Conservation (phyloP, 2,888 invertebrate genomes). For the Melinaea marsaeus region DNA sequence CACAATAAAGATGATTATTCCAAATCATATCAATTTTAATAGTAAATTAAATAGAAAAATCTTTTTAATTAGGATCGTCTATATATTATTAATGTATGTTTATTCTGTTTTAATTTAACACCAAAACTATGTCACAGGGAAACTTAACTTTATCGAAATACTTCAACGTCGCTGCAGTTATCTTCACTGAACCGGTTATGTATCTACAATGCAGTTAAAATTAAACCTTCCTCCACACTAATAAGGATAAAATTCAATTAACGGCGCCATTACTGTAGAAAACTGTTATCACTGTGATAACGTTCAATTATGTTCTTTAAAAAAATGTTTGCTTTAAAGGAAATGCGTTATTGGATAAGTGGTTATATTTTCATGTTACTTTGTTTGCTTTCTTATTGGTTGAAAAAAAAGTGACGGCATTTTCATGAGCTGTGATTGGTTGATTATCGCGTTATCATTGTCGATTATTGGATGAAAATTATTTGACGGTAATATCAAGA, state of each 20-base stretch:
- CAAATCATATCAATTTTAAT: too few species aligned
- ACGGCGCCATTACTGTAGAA: slow-evolving; percentile 10
- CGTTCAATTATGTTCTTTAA: slow-evolving; percentile 20
- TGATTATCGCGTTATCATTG: too few species aligned
- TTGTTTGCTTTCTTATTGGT: slow-evolving; percentile 2
- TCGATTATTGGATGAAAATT: too few species aligned
- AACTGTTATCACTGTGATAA: slow-evolving; percentile 21
- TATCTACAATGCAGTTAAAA: slow-evolving; percentile 10
- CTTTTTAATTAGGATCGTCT: too few species aligned
- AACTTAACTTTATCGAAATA: slow-evolving; percentile 29
- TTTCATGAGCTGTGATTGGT: too few species aligned
- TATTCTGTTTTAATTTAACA: neutral
- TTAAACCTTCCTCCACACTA: neutral
- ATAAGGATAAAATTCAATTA: slow-evolving; percentile 19
- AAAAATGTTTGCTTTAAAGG: slow-evolving; percentile 21
- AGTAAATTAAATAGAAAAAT: too few species aligned
- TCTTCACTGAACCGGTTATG: slow-evolving; percentile 27
- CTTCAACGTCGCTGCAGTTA: slow-evolving; percentile 29
- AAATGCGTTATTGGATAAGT: slow-evolving; percentile 23
- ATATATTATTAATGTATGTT: too few species aligned
- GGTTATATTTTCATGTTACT: slow-evolving; percentile 14
- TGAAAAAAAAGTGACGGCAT: neutral
- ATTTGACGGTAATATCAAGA: too few species aligned
- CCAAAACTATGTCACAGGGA: slow-evolving; percentile 28
- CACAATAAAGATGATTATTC: too few species aligned